These are phyloP conservation scores for Strongylocentrotus purpuratus DNA, from an alignment of 35 echinoderm and acorn worm genomes.

Conservation along the genomic window DNA sequence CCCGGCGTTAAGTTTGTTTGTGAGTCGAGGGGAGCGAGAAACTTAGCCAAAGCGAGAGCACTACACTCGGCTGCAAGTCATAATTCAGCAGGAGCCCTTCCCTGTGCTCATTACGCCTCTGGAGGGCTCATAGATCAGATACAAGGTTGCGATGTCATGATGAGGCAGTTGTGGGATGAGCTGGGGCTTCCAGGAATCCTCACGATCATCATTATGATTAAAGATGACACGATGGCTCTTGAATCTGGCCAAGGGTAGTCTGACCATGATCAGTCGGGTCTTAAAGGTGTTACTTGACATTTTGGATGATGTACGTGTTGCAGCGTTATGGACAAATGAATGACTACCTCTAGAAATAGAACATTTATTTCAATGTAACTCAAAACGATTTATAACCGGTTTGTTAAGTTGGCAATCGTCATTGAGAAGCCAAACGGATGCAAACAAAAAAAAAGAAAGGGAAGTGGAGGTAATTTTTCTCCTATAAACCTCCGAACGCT, in stretches of 20 bases:
- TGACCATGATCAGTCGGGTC: background rate
- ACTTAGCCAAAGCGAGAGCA: background rate
- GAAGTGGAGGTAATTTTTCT: too few relatives aligned
- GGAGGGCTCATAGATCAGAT: background rate
- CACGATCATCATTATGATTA: background rate
- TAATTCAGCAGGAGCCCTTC: background rate
- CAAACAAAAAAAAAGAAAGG: too few relatives aligned
- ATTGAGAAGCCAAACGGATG: too few relatives aligned
- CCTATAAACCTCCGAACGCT: too few relatives aligned
- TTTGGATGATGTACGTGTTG: background rate
- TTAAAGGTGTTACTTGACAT: background rate
- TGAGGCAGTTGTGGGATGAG: background rate
- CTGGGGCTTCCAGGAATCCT: background rate
- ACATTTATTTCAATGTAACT: too few relatives aligned
- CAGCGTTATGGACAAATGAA: too few relatives aligned
- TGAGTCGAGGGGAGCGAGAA: background rate
- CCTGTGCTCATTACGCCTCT: background rate
- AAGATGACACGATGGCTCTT: background rate
- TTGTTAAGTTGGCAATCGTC: too few relatives aligned
- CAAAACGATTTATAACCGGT: too few relatives aligned
- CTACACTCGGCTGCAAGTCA: background rate
- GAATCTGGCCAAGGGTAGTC: background rate
- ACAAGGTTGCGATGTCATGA: slow-evolving; percentile 9
- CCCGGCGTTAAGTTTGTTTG: background rate
- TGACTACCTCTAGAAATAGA: too few relatives aligned